Evolutionary conservation across 1,140 invertebrate genomes (phyloP).

Genomic region (Tigriopus japonicus): DNA sequence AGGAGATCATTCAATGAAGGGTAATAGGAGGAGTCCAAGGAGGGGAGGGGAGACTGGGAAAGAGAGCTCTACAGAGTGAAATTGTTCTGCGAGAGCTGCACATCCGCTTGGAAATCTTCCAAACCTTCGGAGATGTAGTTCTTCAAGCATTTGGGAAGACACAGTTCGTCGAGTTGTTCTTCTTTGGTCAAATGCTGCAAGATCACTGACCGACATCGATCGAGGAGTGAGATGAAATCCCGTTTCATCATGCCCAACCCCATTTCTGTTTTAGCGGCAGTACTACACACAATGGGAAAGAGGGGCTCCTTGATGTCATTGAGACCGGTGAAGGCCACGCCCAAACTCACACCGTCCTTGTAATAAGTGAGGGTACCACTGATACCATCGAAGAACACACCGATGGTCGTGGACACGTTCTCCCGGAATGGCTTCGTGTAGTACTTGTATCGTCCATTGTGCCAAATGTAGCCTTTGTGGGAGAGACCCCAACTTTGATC

Average conservation of each 20-base stretch:
- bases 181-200: background rate
- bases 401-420: conserved; percentile 43
- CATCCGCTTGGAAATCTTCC: background rate
- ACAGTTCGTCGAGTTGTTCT: conserved; percentile 4
- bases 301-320: conserved; percentile 33
- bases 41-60: no score
- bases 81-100: background rate
- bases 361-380: conserved; percentile 48
- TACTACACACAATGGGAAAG: conserved; percentile 48
- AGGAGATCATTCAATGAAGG: no score
- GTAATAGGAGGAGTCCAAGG: no score
- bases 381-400: conserved; percentile 42
- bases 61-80: background rate
- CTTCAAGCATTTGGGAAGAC: conserved; percentile 1
- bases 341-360: conserved; percentile 45
- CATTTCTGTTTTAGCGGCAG: conserved; percentile 55
- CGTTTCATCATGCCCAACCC: conserved; percentile 33
- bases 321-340: conserved; percentile 32
- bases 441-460: conserved; percentile 36
- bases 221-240: conserved; percentile 45
- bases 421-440: conserved; percentile 48
- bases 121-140: conserved; percentile 10
- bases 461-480: conserved; percentile 50
- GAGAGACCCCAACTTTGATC: conserved; percentile 48
- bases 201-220: conserved; percentile 22